Evolutionary conservation across 1,140 invertebrate species (phyloP).

Genomic region (Dendrolimus kikuchii): DNA sequence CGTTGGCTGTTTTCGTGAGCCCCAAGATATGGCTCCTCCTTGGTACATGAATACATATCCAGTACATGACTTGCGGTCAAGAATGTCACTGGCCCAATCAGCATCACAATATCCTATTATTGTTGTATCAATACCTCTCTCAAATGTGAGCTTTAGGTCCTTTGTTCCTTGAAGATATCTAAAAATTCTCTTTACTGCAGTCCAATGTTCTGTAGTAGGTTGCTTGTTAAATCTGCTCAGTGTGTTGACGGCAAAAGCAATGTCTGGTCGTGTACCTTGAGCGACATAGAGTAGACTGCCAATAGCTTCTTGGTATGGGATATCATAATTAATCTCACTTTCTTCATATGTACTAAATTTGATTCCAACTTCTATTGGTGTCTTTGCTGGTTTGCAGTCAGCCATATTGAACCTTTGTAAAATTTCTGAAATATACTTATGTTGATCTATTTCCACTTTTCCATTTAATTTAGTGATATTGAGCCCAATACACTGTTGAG

Average conservation of each 20-base stretch:
- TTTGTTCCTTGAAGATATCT: constrained; percentile 24
- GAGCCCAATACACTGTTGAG: constrained; percentile 20
- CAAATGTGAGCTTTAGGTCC: constrained; percentile 14
- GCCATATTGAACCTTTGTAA: constrained; percentile 18
- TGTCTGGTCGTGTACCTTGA: constrained; percentile 27
- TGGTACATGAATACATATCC: constrained; percentile 20
- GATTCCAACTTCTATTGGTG: constrained; percentile 21
- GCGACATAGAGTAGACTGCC: constrained; percentile 25
- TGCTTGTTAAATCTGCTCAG: constrained; percentile 22
- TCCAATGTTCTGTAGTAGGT: constrained; percentile 20
- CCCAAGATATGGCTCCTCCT: constrained; percentile 13
- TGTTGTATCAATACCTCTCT: constrained; percentile 11
- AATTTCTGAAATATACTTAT: constrained; percentile 24
- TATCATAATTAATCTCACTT: neutral
- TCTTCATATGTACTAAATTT: constrained; percentile 15
- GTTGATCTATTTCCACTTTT: constrained; percentile 18
- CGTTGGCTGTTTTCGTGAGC: constrained; percentile 14
- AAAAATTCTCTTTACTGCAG: constrained; percentile 23
- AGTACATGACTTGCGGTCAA: constrained; percentile 17
- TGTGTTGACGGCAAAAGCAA: constrained; percentile 23
- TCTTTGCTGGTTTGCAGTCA: constrained; percentile 22
- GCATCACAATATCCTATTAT: constrained; percentile 24
- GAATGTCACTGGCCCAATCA: constrained; percentile 14
- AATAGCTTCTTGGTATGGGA: constrained; percentile 16
- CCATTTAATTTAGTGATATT: constrained; percentile 16